phyloP scores from a whole-genome alignment of 1,140 invertebrate species.

The Riptortus pedestris region DNA sequence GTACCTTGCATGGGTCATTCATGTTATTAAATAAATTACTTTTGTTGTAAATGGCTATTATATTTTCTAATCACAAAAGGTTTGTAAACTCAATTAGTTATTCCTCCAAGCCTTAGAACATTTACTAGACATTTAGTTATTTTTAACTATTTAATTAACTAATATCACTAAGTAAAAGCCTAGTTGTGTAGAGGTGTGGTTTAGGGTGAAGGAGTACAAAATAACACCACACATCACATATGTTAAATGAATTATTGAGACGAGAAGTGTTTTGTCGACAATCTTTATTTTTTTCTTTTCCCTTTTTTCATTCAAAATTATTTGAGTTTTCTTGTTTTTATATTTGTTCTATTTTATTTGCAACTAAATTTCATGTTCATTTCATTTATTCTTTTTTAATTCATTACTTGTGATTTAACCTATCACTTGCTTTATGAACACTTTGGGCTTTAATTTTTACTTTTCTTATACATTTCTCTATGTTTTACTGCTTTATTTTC shows the following conservation, averaged over 20 bases:
- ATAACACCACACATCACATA: no score
- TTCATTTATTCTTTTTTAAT: background rate
- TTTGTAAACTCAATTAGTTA: no score
- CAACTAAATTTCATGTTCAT: background rate
- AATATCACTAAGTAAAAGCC: no score
- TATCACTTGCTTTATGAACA: constrained; percentile 13
- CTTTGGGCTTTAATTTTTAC: constrained; percentile 6
- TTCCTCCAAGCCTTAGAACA: no score
- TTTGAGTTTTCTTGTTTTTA: background rate
- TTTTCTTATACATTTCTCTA: constrained; percentile 7
- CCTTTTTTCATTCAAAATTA: background rate
- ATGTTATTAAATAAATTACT: no score
- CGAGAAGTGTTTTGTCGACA: background rate
- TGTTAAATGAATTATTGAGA: background rate
- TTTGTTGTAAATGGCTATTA: no score
- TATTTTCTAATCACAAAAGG: no score
- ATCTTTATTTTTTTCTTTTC: background rate
- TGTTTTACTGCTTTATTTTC: constrained; percentile 7
- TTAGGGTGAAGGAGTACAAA: background rate
- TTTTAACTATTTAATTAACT: no score
- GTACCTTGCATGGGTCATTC: no score
- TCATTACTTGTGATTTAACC: background rate
- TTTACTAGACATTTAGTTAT: no score
- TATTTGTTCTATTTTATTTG: background rate
- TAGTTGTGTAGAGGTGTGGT: background rate